Conservation (phyloP, 2,113 vertebrate species). For the Thomomys bottae region DNA sequence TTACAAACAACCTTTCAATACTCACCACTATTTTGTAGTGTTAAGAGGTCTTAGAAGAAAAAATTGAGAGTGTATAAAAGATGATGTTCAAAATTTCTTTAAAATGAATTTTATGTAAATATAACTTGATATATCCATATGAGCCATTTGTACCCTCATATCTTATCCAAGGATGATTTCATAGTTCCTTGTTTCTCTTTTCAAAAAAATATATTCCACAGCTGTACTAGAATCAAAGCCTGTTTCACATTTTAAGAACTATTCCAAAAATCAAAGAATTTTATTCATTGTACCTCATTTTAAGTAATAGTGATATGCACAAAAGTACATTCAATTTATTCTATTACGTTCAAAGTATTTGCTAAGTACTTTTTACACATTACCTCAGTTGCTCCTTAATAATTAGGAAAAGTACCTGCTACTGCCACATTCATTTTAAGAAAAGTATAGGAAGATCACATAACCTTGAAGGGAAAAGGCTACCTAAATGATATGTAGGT, state of each 20-base stretch:
- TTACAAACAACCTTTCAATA: conserved; percentile 44
- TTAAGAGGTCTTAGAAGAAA: not conserved
- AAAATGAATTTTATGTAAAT: not conserved
- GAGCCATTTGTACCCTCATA: not conserved
- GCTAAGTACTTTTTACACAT: not conserved
- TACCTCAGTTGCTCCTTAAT: conserved; percentile 13
- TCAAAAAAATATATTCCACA: not conserved
- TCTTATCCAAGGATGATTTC: conserved; percentile 28
- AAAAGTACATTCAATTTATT: not conserved
- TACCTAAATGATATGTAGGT: not conserved
- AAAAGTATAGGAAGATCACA: not conserved
- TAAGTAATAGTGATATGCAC: conserved; percentile 21
- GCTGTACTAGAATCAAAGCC: not conserved
- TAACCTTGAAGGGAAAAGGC: conserved; percentile 7
- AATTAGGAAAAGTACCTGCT: not conserved
- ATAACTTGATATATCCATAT: not conserved
- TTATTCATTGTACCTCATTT: not conserved
- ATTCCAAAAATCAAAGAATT: not conserved
- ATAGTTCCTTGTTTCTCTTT: not conserved
- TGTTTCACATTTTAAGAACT: not conserved
- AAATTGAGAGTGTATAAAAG: conserved; percentile 10
- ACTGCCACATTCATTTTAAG: not conserved
- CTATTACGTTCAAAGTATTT: not conserved
- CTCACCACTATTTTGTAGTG: not conserved
- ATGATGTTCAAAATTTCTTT: not conserved